Evolutionary conservation across 2,888 invertebrate species (phyloP).

Genomic region (Lissonota sp.): DNA sequence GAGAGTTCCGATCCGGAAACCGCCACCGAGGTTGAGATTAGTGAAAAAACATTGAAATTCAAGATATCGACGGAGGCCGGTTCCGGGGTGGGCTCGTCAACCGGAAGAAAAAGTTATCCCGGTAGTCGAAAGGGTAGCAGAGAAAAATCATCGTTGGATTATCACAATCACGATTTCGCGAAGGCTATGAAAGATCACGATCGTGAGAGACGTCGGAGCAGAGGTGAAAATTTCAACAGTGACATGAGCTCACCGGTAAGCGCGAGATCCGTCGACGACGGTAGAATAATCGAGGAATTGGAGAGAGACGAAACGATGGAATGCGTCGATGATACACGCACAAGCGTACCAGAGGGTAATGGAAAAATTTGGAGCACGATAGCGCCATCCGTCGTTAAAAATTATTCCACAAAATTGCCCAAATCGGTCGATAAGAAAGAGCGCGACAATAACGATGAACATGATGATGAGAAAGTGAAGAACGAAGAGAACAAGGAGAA

Average conservation of each 20-base stretch:
- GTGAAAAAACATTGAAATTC: constrained; percentile 90
- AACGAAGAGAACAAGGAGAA: constrained; percentile 35
- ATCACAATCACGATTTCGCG: constrained; percentile 83
- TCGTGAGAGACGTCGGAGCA: constrained; percentile 77
- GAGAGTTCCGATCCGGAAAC: constrained; percentile 88
- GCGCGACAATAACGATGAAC: not conserved
- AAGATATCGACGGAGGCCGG: constrained; percentile 90
- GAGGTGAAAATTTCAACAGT: constrained; percentile 76
- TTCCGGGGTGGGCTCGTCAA: constrained; percentile 78
- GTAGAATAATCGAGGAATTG: constrained; percentile 77
- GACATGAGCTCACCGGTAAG: constrained; percentile 80
- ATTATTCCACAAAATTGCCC: constrained; percentile 64
- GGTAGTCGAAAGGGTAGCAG: constrained; percentile 89
- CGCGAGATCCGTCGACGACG: constrained; percentile 77
- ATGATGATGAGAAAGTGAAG: not conserved
- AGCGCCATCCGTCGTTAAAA: constrained; percentile 5
- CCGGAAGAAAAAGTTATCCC: constrained; percentile 87
- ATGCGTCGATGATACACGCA: too few relatives aligned
- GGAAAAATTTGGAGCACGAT: constrained; percentile 70
- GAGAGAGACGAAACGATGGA: constrained; percentile 72
- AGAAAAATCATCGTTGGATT: constrained; percentile 85
- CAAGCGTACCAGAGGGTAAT: constrained; percentile 69
- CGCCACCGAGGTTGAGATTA: constrained; percentile 90
- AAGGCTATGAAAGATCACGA: constrained; percentile 85
- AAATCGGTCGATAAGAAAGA: constrained; percentile 65